Evolutionary conservation across 2,888 invertebrate genomes (phyloP).

Genomic region (Caenorhabditis becei): DNA sequence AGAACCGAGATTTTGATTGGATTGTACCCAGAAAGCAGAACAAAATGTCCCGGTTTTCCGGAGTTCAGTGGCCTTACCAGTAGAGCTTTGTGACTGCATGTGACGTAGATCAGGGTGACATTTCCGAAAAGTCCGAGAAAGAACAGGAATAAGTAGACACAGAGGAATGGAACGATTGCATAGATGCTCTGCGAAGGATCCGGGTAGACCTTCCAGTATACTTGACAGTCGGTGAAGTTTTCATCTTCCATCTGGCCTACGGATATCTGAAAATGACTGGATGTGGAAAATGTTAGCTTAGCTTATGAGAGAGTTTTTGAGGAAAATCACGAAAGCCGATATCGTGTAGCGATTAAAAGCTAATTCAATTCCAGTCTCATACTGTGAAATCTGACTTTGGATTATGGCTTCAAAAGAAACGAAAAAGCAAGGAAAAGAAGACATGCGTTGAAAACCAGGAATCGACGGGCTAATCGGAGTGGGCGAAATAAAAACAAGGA

Average conservation of each 20-base stretch:
- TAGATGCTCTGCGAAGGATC: slow-evolving; percentile 72
- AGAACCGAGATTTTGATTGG: slow-evolving; percentile 14
- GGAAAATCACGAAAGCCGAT: slow-evolving; percentile 18
- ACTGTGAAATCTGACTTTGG: slow-evolving; percentile 16
- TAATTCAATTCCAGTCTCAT: slow-evolving; percentile 25
- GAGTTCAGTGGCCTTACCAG: slow-evolving; percentile 62
- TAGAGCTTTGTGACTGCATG: slow-evolving; percentile 70
- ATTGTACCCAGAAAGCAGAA: slow-evolving; percentile 19
- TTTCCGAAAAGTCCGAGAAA: slow-evolving; percentile 80
- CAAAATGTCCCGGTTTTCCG: slow-evolving; percentile 13
- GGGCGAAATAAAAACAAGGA: slow-evolving; percentile 47
- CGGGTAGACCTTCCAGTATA: slow-evolving; percentile 66
- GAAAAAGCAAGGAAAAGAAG: slow-evolving; percentile 2
- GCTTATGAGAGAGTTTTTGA: not conserved
- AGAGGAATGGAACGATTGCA: slow-evolving; percentile 71
- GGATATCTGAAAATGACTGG: slow-evolving; percentile 23
- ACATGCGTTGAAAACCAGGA: slow-evolving; percentile 18
- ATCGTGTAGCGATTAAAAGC: slow-evolving; percentile 16
- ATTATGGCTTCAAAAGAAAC: slow-evolving; percentile 38
- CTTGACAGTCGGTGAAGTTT: slow-evolving; percentile 49
- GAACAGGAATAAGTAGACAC: slow-evolving; percentile 75
- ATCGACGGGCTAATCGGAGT: slow-evolving; percentile 16
- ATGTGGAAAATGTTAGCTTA: not conserved
- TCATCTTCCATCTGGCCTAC: slow-evolving; percentile 52
- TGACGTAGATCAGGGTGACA: slow-evolving; percentile 75